Percentiles rank a stretch among this genome's conserved stretches.
Evolutionary conservation across 2,113 vertebrate species (phyloP).

Genomic region (Anguilla rostrata): DNA sequence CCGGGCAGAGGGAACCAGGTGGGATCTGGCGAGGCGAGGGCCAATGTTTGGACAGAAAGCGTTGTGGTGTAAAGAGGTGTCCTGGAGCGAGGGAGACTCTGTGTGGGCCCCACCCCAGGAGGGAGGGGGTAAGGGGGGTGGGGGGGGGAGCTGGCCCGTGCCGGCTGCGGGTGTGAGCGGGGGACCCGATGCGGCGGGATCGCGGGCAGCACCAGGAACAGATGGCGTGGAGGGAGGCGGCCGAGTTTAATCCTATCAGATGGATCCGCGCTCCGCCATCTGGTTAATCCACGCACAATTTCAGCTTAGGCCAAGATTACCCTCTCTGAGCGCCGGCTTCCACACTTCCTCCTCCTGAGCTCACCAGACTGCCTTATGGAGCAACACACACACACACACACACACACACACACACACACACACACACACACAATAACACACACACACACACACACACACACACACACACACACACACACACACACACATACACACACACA

Average conservation of each 20-base stretch:
- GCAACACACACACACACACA: conserved; percentile 32
- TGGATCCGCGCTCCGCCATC: conserved; percentile 84
- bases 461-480: too few species aligned
- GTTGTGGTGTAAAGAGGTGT: conserved; percentile 27
- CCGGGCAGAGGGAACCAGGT: background rate
- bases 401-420: too few species aligned
- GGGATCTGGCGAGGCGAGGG: background rate
- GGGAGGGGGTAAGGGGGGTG: too few species aligned
- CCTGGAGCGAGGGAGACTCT: conserved; percentile 7
- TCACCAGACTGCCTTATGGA: conserved; percentile 62
- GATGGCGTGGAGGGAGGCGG: conserved; percentile 78
- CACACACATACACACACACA: too few species aligned
- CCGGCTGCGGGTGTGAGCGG: background rate
- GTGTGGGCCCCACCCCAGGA: background rate
- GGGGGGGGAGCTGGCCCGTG: background rate
- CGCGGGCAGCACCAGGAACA: conserved; percentile 64
- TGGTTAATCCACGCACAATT: conserved; percentile 81
- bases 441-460: too few species aligned
- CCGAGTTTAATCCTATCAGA: conserved; percentile 91
- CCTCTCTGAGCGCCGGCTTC: conserved; percentile 73
- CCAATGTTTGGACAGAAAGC: conserved; percentile 22
- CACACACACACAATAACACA: too few species aligned
- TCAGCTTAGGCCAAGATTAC: conserved; percentile 81
- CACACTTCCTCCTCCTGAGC: conserved; percentile 57
- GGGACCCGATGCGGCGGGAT: conserved; percentile 10